Conservation (phyloP, 2,888 invertebrate species). For the Smittia sp. region DNA sequence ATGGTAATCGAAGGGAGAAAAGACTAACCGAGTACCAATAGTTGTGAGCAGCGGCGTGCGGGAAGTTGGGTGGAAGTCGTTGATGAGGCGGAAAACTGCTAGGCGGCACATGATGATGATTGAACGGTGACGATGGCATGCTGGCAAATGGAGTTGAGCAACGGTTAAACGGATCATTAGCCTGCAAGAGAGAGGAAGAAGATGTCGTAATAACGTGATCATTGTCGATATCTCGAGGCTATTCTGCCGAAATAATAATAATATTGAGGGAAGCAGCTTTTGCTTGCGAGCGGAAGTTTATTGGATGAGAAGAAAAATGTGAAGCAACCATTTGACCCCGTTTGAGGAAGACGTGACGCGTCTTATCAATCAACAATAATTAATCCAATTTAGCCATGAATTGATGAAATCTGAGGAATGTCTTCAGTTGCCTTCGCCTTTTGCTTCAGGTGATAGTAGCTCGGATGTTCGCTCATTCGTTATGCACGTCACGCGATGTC, state of each 20-base stretch:
- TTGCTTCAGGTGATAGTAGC: neutral
- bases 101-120: slow-evolving; percentile 22
- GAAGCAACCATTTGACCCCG: neutral
- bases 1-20: neutral
- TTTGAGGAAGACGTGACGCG: neutral
- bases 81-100: slow-evolving; percentile 18
- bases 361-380: neutral
- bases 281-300: neutral
- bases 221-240: neutral
- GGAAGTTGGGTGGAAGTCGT: slow-evolving; percentile 27
- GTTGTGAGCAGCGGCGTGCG: neutral
- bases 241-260: neutral
- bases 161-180: slow-evolving; percentile 29
- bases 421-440: neutral
- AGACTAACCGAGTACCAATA: slow-evolving; percentile 41
- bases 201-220: neutral
- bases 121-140: slow-evolving; percentile 2
- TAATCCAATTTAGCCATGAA: neutral
- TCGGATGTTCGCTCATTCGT: neutral
- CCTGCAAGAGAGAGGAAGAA: neutral
- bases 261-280: no score
- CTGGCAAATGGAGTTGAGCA: slow-evolving; percentile 34
- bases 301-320: neutral
- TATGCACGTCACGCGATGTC: slow-evolving; percentile 3
- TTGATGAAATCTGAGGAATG: slow-evolving; percentile 9